Evolutionary conservation across 2,113 vertebrate species (phyloP).

Genomic region (Cheilinus undulatus): DNA sequence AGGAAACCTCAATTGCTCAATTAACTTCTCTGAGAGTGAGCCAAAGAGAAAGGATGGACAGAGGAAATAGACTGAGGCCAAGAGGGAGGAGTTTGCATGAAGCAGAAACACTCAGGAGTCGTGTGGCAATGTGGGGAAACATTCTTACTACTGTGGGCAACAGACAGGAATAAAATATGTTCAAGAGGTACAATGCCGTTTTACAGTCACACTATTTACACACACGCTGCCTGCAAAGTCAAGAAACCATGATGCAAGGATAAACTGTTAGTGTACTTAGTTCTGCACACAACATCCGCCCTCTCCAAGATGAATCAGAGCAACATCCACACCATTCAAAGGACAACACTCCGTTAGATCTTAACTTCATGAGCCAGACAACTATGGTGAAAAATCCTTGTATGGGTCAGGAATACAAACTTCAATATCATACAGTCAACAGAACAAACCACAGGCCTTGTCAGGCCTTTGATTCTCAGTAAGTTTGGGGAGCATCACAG

Average conservation of each 20-base stretch:
- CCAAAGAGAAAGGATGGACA: conserved; percentile 33
- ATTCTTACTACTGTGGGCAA: no score
- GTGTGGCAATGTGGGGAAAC: not conserved
- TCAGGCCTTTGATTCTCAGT: no score
- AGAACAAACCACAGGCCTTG: no score
- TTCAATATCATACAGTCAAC: no score
- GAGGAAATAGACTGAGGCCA: conserved; percentile 14
- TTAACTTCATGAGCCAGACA: no score
- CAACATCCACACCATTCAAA: conserved; percentile 12
- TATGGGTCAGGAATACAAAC: no score
- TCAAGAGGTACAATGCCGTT: not conserved
- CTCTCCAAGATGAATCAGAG: conserved; percentile 1
- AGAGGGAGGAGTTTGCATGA: not conserved
- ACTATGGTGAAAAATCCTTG: no score
- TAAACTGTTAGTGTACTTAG: conserved; percentile 33
- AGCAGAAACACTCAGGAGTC: conserved; percentile 8
- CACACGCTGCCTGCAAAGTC: not conserved
- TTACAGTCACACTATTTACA: not conserved
- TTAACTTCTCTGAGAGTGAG: conserved; percentile 90
- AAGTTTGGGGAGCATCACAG: no score
- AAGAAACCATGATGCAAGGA: not conserved
- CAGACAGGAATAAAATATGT: no score
- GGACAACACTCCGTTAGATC: not conserved
- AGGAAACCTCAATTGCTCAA: conserved; percentile 93
- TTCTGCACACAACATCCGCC: not conserved